A percentile compares a stretch with the other conserved stretches of the same genome.
phyloP scores from a whole-genome alignment of 2,113 vertebrate genomes.

The Lepisosteus oculatus region DNA sequence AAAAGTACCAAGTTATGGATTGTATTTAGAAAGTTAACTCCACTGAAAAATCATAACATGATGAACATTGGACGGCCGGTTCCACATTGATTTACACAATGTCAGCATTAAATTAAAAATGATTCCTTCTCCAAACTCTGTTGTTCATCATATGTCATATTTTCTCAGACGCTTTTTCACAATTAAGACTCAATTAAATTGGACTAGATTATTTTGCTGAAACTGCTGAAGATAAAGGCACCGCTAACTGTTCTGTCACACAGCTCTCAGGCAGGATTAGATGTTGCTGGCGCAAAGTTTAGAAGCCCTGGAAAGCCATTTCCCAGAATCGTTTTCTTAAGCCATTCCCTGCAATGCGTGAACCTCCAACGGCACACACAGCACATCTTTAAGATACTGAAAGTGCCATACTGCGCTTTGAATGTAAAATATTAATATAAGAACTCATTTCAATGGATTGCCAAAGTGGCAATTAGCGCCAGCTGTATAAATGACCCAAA shows the following conservation, averaged over 20 bases:
- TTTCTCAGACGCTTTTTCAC: conserved; percentile 14
- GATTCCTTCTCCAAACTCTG: not conserved
- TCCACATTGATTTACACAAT: not conserved
- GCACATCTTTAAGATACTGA: too few species aligned
- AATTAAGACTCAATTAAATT: conserved; percentile 22
- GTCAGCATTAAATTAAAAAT: not conserved
- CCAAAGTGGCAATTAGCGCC: not conserved
- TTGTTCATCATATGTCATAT: not conserved
- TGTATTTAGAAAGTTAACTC: not conserved
- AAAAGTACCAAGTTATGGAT: too few species aligned
- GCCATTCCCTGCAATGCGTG: not conserved
- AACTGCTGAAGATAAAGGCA: conserved; percentile 42
- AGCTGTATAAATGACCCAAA: conserved; percentile 1
- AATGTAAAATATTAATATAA: not conserved
- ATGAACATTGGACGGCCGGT: not conserved
- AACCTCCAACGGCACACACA: not conserved
- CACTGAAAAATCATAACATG: not conserved
- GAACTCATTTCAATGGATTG: not conserved
- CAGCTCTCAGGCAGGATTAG: conserved; percentile 53
- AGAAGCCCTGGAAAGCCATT: conserved; percentile 39
- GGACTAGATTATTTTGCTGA: conserved; percentile 5
- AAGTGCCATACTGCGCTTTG: not conserved
- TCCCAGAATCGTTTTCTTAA: conserved; percentile 2
- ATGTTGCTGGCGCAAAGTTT: conserved; percentile 45
- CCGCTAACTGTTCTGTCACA: conserved; percentile 43